Percentiles rank a stretch among this genome's conserved stretches.
Evolutionary conservation across 2,113 vertebrate genomes (phyloP).

Genomic region (Crotalus helleri): DNA sequence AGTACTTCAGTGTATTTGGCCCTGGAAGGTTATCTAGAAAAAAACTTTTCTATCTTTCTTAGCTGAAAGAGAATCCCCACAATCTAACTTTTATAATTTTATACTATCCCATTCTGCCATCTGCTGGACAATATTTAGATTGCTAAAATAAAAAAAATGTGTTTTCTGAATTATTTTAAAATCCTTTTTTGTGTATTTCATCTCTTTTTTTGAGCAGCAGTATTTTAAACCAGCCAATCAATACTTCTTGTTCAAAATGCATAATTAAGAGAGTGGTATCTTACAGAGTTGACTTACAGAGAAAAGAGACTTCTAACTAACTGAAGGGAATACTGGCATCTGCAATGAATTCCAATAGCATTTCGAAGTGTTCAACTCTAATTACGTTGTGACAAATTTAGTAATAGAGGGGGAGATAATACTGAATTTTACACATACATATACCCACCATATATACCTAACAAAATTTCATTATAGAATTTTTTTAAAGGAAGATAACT

Average conservation of each 20-base stretch:
- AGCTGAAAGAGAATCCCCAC: background rate
- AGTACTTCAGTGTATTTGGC: background rate
- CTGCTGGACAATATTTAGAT: conserved; percentile 48
- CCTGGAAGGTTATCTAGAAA: background rate
- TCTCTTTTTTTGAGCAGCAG: background rate
- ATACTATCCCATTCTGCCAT: conserved; percentile 51
- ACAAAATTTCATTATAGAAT: background rate
- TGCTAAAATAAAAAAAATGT: background rate
- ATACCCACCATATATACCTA: background rate
- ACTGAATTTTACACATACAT: background rate
- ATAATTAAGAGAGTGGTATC: background rate
- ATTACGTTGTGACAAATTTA: background rate
- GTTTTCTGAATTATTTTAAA: background rate
- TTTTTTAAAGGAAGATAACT: background rate
- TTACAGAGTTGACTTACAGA: background rate
- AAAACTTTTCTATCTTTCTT: background rate
- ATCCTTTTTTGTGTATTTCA: background rate
- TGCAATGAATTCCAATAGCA: background rate
- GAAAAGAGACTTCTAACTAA: background rate
- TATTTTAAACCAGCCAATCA: background rate
- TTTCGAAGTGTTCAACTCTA: background rate
- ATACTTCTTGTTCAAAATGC: background rate
- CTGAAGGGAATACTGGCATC: background rate
- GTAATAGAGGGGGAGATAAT: background rate
- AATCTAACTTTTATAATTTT: background rate